Percentiles rank a stretch among this genome's conserved stretches.
These are phyloP conservation scores for Myotis findleyi DNA, from an alignment of 2,797 vertebrate genomes.

Conservation along the genomic window DNA sequence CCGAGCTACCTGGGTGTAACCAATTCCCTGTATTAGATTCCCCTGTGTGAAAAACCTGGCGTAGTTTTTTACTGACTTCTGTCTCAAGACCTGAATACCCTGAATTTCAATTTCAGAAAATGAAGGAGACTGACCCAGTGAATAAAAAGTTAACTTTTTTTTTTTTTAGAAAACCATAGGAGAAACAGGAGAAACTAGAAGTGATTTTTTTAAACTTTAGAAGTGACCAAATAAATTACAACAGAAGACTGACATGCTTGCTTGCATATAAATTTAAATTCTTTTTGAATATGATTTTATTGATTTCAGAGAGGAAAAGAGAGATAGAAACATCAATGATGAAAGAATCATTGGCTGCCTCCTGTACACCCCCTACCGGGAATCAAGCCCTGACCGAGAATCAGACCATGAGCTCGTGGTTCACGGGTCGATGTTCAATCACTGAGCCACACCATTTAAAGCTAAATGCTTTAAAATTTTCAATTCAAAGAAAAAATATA, in stretches of 20 bases:
- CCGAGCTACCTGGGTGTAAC: not conserved
- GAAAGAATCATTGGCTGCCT: no score
- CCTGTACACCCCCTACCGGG: no score
- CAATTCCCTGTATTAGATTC: not conserved
- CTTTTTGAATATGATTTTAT: not conserved
- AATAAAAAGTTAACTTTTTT: not conserved
- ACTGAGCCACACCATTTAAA: no score
- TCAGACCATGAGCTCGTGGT: no score
- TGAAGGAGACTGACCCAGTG: not conserved
- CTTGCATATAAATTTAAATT: not conserved
- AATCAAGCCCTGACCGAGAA: no score
- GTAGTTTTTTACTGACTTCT: not conserved
- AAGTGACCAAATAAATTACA: not conserved
- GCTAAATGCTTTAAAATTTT: not conserved
- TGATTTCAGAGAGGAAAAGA: no score
- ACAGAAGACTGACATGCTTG: not conserved
- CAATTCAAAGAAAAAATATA: not conserved
- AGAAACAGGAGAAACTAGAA: not conserved
- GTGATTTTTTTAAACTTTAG: not conserved
- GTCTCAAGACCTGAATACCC: not conserved
- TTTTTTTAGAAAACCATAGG: not conserved
- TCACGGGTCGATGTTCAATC: no score
- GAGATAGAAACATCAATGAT: no score
- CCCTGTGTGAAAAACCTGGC: not conserved
- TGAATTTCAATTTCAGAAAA: slow-evolving; percentile 11